Percentiles rank a stretch among this genome's conserved stretches.
Conservation (phyloP, 2,888 invertebrate genomes). For the Physocephala rufipes region DNA sequence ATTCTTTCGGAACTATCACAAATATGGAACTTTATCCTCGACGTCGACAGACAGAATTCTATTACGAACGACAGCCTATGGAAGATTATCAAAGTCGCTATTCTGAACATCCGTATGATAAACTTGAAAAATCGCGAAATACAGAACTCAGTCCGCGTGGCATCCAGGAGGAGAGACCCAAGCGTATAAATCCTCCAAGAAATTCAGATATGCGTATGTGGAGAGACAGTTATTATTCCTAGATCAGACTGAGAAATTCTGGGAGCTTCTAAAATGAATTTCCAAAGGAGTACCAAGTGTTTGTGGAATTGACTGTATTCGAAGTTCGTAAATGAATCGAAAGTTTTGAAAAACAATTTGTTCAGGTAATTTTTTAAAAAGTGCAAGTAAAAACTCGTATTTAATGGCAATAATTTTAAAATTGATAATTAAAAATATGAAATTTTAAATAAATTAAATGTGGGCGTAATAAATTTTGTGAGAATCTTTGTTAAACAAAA, state of each 20-base stretch:
- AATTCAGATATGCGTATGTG: slow-evolving; percentile 56
- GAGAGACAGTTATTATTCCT: slow-evolving; percentile 63
- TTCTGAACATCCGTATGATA: slow-evolving; percentile 51
- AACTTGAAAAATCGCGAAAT: slow-evolving; percentile 27
- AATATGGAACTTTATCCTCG: slow-evolving; percentile 53
- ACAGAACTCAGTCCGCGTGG: slow-evolving; percentile 13
- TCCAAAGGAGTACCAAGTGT: too few species aligned
- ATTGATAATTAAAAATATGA: neutral
- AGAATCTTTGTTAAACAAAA: neutral
- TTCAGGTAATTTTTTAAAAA: neutral
- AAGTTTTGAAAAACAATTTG: neutral
- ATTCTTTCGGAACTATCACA: slow-evolving; percentile 37
- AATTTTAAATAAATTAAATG: neutral
- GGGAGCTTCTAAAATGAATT: too few species aligned
- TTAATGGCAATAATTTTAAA: slow-evolving; percentile 3
- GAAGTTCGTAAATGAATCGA: neutral
- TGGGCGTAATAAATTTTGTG: neutral
- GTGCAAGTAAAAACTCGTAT: neutral
- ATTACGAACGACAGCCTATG: slow-evolving; percentile 46
- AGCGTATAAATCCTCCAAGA: slow-evolving; percentile 55
- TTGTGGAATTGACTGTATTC: too few species aligned
- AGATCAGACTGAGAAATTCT: too few species aligned
- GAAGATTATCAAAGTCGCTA: slow-evolving; percentile 52
- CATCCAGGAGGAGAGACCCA: slow-evolving; percentile 35
- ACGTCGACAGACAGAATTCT: slow-evolving; percentile 51